phyloP scores from a whole-genome alignment of 2,113 vertebrate species.

The Oreochromis tanganicae region DNA sequence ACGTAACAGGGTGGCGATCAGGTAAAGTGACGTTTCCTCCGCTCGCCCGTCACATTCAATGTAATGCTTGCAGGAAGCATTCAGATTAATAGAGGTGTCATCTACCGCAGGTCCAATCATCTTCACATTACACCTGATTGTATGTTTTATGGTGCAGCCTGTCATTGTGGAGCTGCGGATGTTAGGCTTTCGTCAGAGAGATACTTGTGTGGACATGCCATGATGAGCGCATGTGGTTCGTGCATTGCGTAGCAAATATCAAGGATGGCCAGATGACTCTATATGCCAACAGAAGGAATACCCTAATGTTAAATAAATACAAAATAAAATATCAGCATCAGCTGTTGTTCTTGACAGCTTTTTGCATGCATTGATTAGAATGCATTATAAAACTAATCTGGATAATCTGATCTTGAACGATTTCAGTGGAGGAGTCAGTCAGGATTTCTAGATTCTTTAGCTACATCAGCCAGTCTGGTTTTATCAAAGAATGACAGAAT shows the following conservation, averaged over 20 bases:
- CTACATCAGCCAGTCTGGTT: neutral
- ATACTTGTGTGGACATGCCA: constrained; percentile 19
- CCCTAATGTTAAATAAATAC: neutral
- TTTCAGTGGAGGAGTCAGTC: neutral
- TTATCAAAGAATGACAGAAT: neutral
- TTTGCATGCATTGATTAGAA: neutral
- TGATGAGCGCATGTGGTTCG: constrained; percentile 1
- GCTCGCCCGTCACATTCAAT: neutral
- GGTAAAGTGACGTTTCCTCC: neutral
- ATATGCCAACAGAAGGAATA: neutral
- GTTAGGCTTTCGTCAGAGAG: neutral
- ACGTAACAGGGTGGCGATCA: neutral
- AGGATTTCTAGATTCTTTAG: constrained; percentile 1
- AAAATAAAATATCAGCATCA: neutral
- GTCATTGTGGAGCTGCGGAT: constrained; percentile 10
- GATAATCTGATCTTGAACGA: constrained; percentile 8
- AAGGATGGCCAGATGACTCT: neutral
- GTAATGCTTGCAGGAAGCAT: neutral
- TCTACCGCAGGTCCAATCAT: neutral
- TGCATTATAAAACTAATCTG: constrained; percentile 7
- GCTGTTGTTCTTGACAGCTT: neutral
- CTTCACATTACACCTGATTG: neutral
- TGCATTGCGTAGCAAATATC: constrained; percentile 20
- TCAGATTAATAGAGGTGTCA: neutral
- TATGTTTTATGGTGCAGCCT: neutral